These are phyloP conservation scores for Hoplodrina ambigua DNA, from an alignment of 2,888 invertebrate genomes.

Conservation along the genomic window DNA sequence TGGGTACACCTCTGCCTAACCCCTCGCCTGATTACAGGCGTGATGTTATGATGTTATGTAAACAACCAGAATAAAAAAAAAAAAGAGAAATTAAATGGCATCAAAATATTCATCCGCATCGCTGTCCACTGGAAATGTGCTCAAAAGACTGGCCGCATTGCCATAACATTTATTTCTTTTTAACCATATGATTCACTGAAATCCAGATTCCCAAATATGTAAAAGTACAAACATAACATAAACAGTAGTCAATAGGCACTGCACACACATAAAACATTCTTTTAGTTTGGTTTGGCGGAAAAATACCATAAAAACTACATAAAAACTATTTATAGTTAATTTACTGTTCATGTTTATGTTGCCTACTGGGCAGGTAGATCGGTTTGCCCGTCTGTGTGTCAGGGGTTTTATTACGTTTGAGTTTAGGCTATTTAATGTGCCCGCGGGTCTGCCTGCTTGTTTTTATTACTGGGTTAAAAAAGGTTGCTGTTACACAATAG, in stretches of 20 bases:
- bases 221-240: conserved; percentile 23
- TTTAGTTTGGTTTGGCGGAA: conserved; percentile 38
- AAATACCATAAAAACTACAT: conserved; percentile 40
- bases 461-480: background rate
- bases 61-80: too few relatives aligned
- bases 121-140: too few relatives aligned
- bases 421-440: background rate
- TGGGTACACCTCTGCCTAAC: too few relatives aligned
- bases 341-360: conserved; percentile 40
- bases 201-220: conserved; percentile 28
- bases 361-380: conserved; percentile 17
- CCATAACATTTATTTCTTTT: too few relatives aligned
- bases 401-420: conserved; percentile 2
- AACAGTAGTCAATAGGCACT: conserved; percentile 11
- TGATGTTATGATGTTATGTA: too few relatives aligned
- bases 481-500: too few relatives aligned
- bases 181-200: conserved; percentile 5
- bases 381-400: background rate
- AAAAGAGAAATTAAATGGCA: too few relatives aligned
- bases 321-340: conserved; percentile 44
- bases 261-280: conserved; percentile 46
- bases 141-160: too few relatives aligned
- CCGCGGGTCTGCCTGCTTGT: too few relatives aligned
- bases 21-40: too few relatives aligned
- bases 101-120: too few relatives aligned